phyloP scores from a whole-genome alignment of 2,888 invertebrate species.

The Tachystola acroxantha region DNA sequence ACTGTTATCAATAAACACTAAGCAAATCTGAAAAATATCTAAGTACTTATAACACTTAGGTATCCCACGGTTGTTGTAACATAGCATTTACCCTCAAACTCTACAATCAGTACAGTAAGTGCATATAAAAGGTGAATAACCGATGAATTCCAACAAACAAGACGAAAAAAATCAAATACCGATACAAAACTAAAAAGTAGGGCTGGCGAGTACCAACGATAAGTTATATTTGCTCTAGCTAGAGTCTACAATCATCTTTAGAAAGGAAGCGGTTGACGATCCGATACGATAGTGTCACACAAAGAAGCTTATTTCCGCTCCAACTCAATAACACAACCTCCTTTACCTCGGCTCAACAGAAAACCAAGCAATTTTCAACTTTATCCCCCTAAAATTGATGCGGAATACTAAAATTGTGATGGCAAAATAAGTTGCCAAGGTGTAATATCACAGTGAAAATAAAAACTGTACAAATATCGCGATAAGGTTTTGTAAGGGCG shows the following conservation, averaged over 20 bases:
- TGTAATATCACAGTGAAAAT: slow-evolving; percentile 66
- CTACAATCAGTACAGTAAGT: too few relatives aligned
- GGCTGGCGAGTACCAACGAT: slow-evolving; percentile 32
- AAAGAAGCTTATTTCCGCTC: slow-evolving; percentile 76
- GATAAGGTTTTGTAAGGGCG: slow-evolving; percentile 74
- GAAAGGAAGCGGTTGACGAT: slow-evolving; percentile 72
- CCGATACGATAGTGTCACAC: slow-evolving; percentile 68
- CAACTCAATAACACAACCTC: slow-evolving; percentile 49
- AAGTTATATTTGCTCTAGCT: slow-evolving; percentile 66
- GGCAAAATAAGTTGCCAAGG: slow-evolving; percentile 40
- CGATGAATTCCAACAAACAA: slow-evolving; percentile 14
- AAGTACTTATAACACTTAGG: too few relatives aligned
- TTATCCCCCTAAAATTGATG: slow-evolving; percentile 11
- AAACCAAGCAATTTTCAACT: slow-evolving; percentile 20
- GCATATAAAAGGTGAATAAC: slow-evolving; percentile 17
- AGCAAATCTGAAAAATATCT: too few relatives aligned
- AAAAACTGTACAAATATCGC: slow-evolving; percentile 73
- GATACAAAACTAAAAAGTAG: slow-evolving; percentile 15
- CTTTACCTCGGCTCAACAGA: slow-evolving; percentile 24
- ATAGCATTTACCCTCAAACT: too few relatives aligned
- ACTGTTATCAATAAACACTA: too few relatives aligned
- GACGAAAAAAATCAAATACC: slow-evolving; percentile 15
- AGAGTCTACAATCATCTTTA: slow-evolving; percentile 70
- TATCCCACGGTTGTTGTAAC: too few relatives aligned
- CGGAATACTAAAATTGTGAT: background rate